Percentiles rank a stretch among this genome's conserved stretches.
Conservation (phyloP, 2,797 vertebrate species). For the Paedocypris micromegethes region DNA sequence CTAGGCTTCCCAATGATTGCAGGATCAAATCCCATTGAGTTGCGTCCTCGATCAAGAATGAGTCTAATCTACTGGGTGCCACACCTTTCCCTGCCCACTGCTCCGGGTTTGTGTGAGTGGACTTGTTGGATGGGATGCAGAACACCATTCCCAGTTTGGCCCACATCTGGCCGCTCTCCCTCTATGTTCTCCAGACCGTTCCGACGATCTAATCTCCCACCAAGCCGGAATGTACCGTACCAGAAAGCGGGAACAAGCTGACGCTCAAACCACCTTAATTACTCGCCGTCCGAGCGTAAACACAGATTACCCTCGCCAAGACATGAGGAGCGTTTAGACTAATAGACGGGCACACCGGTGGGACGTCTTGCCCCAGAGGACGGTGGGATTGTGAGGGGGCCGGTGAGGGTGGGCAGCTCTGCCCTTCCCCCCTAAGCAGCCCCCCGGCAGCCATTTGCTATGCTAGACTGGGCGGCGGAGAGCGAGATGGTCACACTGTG, state of each 20-base stretch:
- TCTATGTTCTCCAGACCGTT: too few relatives aligned
- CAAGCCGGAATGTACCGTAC: slow-evolving; percentile 10
- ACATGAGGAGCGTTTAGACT: slow-evolving; percentile 35
- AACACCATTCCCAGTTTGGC: too few relatives aligned
- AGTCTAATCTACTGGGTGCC: too few relatives aligned
- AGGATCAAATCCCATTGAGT: too few relatives aligned
- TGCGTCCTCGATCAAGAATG: too few relatives aligned
- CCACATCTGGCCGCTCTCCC: too few relatives aligned
- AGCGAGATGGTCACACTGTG: slow-evolving; percentile 71
- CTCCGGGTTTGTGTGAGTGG: too few relatives aligned
- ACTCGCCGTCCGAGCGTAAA: slow-evolving; percentile 42
- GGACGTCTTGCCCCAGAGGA: slow-evolving; percentile 42
- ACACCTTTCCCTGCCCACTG: too few relatives aligned
- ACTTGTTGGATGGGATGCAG: too few relatives aligned
- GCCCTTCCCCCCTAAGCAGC: slow-evolving; percentile 36
- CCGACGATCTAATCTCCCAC: too few relatives aligned
- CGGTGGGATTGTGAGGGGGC: slow-evolving; percentile 28
- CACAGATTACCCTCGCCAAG: slow-evolving; percentile 33
- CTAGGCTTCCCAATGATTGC: too few relatives aligned
- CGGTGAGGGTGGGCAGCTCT: slow-evolving; percentile 36
- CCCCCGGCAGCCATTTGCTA: slow-evolving; percentile 77
- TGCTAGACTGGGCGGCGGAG: slow-evolving; percentile 78
- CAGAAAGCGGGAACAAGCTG: slow-evolving; percentile 24
- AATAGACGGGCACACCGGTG: slow-evolving; percentile 42
- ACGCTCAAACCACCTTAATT: slow-evolving; percentile 45